These are phyloP conservation scores for Entomobrya proxima DNA, from an alignment of 2,888 invertebrate genomes.

Conservation along the genomic window DNA sequence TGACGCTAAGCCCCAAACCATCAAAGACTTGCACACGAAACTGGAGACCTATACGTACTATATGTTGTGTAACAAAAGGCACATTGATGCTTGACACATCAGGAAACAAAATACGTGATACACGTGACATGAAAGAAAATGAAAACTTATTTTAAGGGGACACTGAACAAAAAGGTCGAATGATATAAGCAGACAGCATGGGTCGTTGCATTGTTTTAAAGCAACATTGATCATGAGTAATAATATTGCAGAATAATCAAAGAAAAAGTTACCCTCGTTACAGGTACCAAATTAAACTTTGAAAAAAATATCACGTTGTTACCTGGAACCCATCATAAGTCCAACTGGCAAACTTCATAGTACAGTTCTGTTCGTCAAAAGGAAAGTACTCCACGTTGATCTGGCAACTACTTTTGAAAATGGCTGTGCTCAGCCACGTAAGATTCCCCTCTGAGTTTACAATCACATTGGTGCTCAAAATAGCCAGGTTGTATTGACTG, in stretches of 20 bases:
- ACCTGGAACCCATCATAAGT: conserved; percentile 80
- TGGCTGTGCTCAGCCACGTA: conserved; percentile 80
- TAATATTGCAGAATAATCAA: too few species aligned
- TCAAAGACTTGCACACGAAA: neutral
- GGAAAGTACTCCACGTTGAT: conserved; percentile 81
- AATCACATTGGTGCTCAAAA: conserved; percentile 80
- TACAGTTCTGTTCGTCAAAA: conserved; percentile 80
- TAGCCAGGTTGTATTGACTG: conserved; percentile 77
- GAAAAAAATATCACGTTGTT: conserved; percentile 41
- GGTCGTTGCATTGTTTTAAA: too few species aligned
- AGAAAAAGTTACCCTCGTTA: neutral
- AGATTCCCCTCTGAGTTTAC: conserved; percentile 80
- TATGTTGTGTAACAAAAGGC: neutral
- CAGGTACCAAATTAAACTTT: neutral
- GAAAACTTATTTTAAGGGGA: neutral
- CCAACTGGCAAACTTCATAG: conserved; percentile 80
- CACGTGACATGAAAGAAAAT: conserved; percentile 26
- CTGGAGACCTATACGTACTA: too few species aligned
- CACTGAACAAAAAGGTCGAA: neutral
- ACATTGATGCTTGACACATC: neutral
- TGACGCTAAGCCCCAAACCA: neutral
- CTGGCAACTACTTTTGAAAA: conserved; percentile 80
- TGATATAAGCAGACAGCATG: too few species aligned
- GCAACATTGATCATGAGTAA: too few species aligned
- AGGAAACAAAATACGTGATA: neutral